Base-by-base conservation (phyloP, 53 echinoderm and acorn worm species). In the Astropecten irregularis region DNA sequence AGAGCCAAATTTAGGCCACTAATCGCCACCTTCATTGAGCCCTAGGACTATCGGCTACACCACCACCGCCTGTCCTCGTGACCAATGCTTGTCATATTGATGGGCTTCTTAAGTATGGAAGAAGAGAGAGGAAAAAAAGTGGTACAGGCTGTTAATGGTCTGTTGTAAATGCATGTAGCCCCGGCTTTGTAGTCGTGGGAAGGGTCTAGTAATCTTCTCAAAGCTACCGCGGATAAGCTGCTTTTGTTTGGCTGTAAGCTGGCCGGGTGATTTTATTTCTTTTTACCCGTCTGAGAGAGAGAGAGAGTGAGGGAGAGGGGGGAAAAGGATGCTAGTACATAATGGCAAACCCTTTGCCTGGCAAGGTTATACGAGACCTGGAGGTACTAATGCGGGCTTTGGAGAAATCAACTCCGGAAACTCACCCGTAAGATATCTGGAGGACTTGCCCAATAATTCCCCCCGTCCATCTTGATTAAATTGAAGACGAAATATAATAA, bases 141-240 rank as follows among this genome's bases (percentile, higher is more conserved):
- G 53, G 33, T 30, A 23, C 73, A 26, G 9, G 34, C 52, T 53
- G 35, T 34, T 73, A 52, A 54, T 53, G 73, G 69, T 71, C 16
- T 50, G 18, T 46, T 49, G 49, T 40, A 51, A 52, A 53, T 33
- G 73, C 73, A 20, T 10, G 73, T 35, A 52, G 26, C 49, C 30
- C 34, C 52, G 31, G 73, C 73, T 73, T 73, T 73, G 52, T 49
- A 32, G 73, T 53, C 53, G 73, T 73, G 53, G 73, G 73, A 73
- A 64, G 64, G 36, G 64, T 34, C 14, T 30, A 13, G 53, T 73
- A 73, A 73, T 51, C 73, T 73, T 53, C 73, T 73, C 54, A 73
- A 73, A 73, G 73, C 53, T 54, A 37, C 73, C 73, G 73, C 35
- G 9, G 73, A 73, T 73, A 73, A 73, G 73, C 73, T 73, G 73